Percentiles rank a stretch among this genome's conserved stretches.
Conservation (phyloP, 2,797 vertebrate genomes). For the Myotis pilosus region DNA sequence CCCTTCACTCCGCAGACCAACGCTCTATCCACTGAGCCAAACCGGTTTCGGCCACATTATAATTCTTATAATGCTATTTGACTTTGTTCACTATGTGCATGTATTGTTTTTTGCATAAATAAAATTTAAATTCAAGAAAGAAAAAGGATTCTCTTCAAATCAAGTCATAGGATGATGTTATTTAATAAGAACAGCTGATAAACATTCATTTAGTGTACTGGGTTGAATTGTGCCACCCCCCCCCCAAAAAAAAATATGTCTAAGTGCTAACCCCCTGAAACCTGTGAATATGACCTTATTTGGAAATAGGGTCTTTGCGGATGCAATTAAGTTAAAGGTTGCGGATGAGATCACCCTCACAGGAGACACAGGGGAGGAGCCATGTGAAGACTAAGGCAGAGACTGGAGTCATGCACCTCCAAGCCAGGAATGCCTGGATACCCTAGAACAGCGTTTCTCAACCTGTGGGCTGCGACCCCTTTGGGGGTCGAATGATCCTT, state of each 20-base stretch:
- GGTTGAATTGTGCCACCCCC: not conserved
- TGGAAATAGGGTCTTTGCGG: not conserved
- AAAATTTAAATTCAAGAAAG: constrained; percentile 13
- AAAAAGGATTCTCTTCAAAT: not conserved
- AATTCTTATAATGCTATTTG: not conserved
- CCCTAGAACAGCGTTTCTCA: not conserved
- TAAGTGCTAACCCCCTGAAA: not conserved
- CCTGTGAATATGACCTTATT: not conserved
- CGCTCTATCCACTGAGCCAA: too few relatives aligned
- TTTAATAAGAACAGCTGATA: not conserved
- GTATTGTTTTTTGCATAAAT: not conserved
- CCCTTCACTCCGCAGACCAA: too few relatives aligned
- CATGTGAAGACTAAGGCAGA: not conserved
- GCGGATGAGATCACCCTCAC: not conserved
- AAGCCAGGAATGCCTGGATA: not conserved
- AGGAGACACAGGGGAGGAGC: not conserved
- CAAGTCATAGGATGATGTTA: not conserved
- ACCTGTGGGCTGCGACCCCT: too few relatives aligned
- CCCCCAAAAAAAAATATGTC: not conserved
- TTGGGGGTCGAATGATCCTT: too few relatives aligned
- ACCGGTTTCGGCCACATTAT: too few relatives aligned
- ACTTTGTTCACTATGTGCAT: not conserved
- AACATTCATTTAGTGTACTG: not conserved
- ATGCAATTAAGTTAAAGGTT: not conserved
- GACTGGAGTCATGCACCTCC: not conserved